These are phyloP conservation scores for Cygnus atratus DNA, from an alignment of 2,113 vertebrate species.

Conservation along the genomic window DNA sequence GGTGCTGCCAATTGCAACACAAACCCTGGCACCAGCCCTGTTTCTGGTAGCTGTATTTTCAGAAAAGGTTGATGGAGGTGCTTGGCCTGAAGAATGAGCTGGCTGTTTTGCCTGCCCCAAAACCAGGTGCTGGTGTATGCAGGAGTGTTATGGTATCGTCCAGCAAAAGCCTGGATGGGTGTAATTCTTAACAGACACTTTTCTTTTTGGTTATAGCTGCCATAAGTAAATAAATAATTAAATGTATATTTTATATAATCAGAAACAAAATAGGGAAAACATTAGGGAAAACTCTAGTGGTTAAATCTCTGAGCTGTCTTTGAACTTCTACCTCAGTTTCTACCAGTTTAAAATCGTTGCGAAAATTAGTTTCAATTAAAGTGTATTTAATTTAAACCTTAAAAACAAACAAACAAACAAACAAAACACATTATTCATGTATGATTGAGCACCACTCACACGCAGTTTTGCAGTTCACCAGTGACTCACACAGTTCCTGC, in stretches of 20 bases:
- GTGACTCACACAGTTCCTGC: not conserved
- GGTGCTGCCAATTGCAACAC: too few species aligned
- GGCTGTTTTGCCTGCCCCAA: not conserved
- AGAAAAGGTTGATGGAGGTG: rapidly evolving
- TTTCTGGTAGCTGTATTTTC: not conserved
- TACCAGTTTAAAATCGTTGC: not conserved
- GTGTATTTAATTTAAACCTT: not conserved
- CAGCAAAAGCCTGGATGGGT: not conserved
- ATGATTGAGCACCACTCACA: not conserved
- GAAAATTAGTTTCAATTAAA: slow-evolving; percentile 7
- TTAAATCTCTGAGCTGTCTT: not conserved
- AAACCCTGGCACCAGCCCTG: too few species aligned
- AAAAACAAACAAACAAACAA: not conserved
- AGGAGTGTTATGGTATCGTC: rapidly evolving
- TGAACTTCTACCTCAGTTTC: not conserved
- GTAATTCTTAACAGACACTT: not conserved
- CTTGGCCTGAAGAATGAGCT: not conserved
- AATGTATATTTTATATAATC: not conserved
- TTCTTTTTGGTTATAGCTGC: not conserved
- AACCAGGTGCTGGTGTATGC: rapidly evolving
- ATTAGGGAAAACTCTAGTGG: not conserved
- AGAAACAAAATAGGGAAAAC: not conserved
- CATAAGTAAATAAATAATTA: not conserved
- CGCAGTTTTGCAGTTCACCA: not conserved
- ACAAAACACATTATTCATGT: not conserved